Conservation (phyloP, 2,888 invertebrate species). For the Sympetrum striolatum region DNA sequence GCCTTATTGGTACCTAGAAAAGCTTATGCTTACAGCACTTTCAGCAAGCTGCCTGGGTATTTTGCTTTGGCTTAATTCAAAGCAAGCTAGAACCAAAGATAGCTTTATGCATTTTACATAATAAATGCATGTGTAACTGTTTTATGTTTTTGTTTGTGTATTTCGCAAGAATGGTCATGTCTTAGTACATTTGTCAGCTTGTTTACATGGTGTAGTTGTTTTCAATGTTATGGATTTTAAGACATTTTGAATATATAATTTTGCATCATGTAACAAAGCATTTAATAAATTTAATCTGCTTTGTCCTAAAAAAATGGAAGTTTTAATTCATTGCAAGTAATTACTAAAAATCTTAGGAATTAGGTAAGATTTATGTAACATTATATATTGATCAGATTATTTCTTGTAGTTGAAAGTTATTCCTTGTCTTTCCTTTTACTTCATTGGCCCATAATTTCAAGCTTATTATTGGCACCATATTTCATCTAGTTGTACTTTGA, state of each 20-base stretch:
- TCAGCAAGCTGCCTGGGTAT: conserved; percentile 44
- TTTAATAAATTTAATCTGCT: conserved; percentile 41
- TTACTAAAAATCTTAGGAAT: neutral
- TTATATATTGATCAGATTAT: neutral
- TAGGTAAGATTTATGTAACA: conserved; percentile 3
- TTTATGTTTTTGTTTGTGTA: conserved; percentile 40
- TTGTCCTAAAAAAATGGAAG: conserved; percentile 29
- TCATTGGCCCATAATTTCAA: conserved; percentile 9
- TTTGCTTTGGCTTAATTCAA: conserved; percentile 43
- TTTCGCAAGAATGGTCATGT: conserved; percentile 11
- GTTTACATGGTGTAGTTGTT: conserved; percentile 39
- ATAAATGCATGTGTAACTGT: conserved; percentile 44
- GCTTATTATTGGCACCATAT: conserved; percentile 27
- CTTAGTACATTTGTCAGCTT: conserved; percentile 26
- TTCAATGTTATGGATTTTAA: conserved; percentile 27
- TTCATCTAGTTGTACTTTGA: conserved; percentile 33
- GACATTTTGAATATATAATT: conserved; percentile 19
- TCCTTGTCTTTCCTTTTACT: conserved; percentile 3
- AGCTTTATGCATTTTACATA: conserved; percentile 33
- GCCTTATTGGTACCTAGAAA: conserved; percentile 44
- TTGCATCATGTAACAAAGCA: conserved; percentile 34
- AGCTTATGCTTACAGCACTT: conserved; percentile 42
- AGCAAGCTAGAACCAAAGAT: conserved; percentile 43
- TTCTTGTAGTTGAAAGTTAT: conserved; percentile 20
- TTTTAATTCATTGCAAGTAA: conserved; percentile 31